Evolutionary conservation across 1,140 invertebrate species (phyloP).

Genomic region (Drosophila paulistorum): DNA sequence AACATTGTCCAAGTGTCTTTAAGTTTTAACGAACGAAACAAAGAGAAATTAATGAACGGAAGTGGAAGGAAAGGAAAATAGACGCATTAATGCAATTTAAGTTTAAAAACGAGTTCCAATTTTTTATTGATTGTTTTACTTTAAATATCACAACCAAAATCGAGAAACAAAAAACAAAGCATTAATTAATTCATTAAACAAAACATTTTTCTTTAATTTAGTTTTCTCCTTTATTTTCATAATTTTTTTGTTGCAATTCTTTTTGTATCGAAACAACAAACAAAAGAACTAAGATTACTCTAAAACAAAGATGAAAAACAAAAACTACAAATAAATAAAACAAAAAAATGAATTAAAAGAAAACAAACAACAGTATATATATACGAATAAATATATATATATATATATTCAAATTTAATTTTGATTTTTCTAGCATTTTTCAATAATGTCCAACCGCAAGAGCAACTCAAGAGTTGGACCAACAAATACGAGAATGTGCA

Average conservation of each 20-base stretch:
- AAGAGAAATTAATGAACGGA: conserved; percentile 22
- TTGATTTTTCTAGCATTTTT: conserved; percentile 45
- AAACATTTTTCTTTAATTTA: conserved; percentile 62
- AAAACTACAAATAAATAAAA: conserved; percentile 66
- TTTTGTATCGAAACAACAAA: conserved; percentile 68
- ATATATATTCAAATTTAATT: conserved; percentile 31
- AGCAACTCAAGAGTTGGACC: conserved; percentile 43
- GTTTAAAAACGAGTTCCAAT: conserved; percentile 47
- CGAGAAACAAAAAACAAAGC: conserved; percentile 3
- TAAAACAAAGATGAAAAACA: conserved; percentile 62
- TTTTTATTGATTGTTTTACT: conserved; percentile 29
- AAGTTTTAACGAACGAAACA: conserved; percentile 76
- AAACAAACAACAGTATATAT: conserved; percentile 6
- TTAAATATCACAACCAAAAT: conserved; percentile 19
- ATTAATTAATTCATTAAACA: conserved; percentile 26
- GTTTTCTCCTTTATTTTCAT: conserved; percentile 57
- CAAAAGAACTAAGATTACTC: conserved; percentile 55
- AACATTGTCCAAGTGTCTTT: conserved; percentile 75
- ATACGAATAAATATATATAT: conserved; percentile 19
- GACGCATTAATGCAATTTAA: conserved; percentile 56
- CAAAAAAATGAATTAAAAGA: conserved; percentile 44
- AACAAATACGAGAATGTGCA: conserved; percentile 14
- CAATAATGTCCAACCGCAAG: conserved; percentile 36
- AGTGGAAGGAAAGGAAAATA: conserved; percentile 29
- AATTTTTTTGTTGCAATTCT: conserved; percentile 67